A percentile compares a stretch with the other conserved stretches of the same genome.
These are phyloP conservation scores for Linurgus olivaceus DNA, from an alignment of 2,797 vertebrate genomes.

Conservation along the genomic window DNA sequence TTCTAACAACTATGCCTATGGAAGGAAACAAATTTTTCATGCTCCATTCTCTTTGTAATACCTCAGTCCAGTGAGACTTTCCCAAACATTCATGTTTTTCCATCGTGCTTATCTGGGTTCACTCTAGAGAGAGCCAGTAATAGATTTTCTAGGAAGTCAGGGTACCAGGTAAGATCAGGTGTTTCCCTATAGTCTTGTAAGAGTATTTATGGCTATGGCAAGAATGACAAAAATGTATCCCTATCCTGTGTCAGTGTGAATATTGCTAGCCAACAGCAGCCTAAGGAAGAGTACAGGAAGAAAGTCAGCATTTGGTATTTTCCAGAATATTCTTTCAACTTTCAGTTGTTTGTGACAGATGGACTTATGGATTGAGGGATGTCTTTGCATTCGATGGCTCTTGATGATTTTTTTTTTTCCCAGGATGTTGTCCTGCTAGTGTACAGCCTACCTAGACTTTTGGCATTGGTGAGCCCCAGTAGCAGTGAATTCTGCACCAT, in stretches of 20 bases:
- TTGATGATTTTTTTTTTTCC: not conserved
- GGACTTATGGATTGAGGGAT: rapidly evolving
- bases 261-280: not conserved
- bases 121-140: not conserved
- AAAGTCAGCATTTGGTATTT: not conserved
- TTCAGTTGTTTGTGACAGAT: not conserved
- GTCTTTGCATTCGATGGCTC: not conserved
- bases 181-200: not conserved
- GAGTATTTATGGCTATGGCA: not conserved
- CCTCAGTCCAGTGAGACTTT: not conserved
- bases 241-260: not conserved
- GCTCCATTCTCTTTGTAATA: not conserved
- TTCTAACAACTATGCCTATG: not conserved
- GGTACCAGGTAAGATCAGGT: not conserved
- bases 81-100: not conserved
- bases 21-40: not conserved
- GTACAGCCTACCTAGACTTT: not conserved
- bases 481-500: not conserved
- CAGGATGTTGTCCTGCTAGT: not conserved
- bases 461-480: not conserved
- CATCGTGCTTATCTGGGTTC: not conserved
- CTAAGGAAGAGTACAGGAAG: not conserved
- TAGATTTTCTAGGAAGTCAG: not conserved
- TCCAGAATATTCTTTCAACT: not conserved
- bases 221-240: not conserved